Evolutionary conservation across 2,888 invertebrate genomes (phyloP), one percentile per base, ranked within the genome.

Genomic region (Netelia virgata): DNA sequence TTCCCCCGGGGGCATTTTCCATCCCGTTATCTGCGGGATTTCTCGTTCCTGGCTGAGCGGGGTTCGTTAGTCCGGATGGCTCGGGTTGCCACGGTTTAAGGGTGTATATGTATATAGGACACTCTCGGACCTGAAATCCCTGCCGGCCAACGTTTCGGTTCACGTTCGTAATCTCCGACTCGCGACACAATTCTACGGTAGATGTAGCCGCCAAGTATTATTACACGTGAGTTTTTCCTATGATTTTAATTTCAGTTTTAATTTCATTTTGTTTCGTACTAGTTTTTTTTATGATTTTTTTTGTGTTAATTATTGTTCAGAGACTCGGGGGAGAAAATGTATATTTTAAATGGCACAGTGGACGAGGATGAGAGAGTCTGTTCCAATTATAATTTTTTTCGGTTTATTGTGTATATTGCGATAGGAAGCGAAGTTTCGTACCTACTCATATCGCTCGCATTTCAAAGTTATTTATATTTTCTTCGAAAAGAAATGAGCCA

Each of bases 21-120:
- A 87, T 90, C 84, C 89, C 86, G 91, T 91, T 92, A 92, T 92
- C 91, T 90, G 89, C 36, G 85, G 89, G 90, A 90, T 89, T 89
- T 87, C 89, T 85, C 86, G 85, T 87, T 88, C 83, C 77, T 64
- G 72, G 47, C 43, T 41, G 55, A 69, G 59, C 73, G 82, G 50
- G 88, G 87, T 91, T 91, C 90, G 91, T 91, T 91, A 91, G 89
- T 87, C 88, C 83, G 84, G 75, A 87, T 89, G 87, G 88, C 87
- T 87, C 87, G 76, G 86, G 85, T 85, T 87, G 82, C 83, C 74
- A 80, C 80, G 80, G 78, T 80, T 86, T 75, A 28, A 47, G 28
- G 28, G 53, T 69, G 18, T 82, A 23, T 20, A 41, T n/a, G 6
- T 69, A 55, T 59, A 53, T 70, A 36, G 16, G 8, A 9, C 8